Base-by-base conservation (phyloP, 1,140 invertebrate species). In the Pseudomyrmex sp. region DNA sequence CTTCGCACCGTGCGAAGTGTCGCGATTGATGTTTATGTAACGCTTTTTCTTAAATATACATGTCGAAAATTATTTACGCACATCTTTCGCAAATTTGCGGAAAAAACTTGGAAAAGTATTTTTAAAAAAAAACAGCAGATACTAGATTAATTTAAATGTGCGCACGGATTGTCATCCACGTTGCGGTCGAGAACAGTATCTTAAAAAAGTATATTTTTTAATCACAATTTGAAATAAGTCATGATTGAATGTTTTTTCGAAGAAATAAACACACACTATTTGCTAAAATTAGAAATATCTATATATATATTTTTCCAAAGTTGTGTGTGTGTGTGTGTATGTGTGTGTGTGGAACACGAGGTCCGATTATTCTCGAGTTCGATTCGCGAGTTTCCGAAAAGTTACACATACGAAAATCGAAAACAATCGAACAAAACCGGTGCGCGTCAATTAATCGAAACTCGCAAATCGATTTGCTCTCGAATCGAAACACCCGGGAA, bases 221-320 rank as follows among this genome's bases (percentile, higher is more conserved):
- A n/a, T 74, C 18, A 48, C 35, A 35, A 35, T 35, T 35, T 35
- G 35, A 35, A 35, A 35, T 5, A 26, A 26, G 23, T 26, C 3
- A 26, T 26, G 3, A 61, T n/a, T 23, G 44, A 9, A n/a, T 3
- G 3, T 74, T n/a, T 15, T n/a, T 74, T 62, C 4, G 35, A 12
- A 10, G 26, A 62, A n/a, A 23, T 12, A n/a, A 13, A 62, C 5
- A 35, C 35, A 35, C 35, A 35, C 35, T 3, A 70, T 62, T 65
- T 63, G 23, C 20, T 63, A 50, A 75, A 75, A 63, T 75, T 52
- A 75, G 59, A 75, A 15, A 52, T 52, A 23, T 23, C 18, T 15
- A 7, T 10, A 10, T 63, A 62, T 1, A 35, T 7, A 1, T 35
- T 35, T 35, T 23, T 8, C 12, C 46, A 44, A n/a, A 46, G 18